These are phyloP conservation scores for Philaethria dido DNA, from an alignment of 2,888 invertebrate genomes.

Conservation along the genomic window DNA sequence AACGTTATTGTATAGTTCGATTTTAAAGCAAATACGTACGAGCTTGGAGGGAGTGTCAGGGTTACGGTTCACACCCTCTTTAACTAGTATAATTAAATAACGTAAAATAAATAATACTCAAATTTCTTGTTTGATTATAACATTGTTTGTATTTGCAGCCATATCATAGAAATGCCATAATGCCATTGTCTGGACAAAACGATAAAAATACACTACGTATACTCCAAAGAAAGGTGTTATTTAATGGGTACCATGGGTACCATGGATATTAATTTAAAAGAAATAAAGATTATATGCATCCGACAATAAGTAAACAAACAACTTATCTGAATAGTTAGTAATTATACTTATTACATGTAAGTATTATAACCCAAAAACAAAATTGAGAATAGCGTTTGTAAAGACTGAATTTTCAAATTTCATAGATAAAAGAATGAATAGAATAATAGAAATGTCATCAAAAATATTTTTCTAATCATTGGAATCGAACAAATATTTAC, in stretches of 20 bases:
- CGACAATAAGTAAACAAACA: too few relatives aligned
- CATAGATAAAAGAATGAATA: too few relatives aligned
- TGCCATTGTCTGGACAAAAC: neutral
- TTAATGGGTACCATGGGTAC: too few relatives aligned
- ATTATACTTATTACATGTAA: too few relatives aligned
- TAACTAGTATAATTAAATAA: slow-evolving; percentile 50
- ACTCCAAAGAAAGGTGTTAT: too few relatives aligned
- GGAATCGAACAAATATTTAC: neutral
- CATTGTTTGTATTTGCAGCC: slow-evolving; percentile 5
- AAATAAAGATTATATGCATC: too few relatives aligned
- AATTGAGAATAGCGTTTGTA: too few relatives aligned
- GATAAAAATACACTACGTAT: neutral
- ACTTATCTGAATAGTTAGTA: too few relatives aligned
- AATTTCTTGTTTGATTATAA: slow-evolving; percentile 9
- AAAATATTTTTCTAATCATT: neutral
- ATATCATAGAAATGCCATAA: neutral
- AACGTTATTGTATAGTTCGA: slow-evolving; percentile 72
- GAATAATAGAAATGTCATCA: neutral
- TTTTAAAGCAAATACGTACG: slow-evolving; percentile 78
- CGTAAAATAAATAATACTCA: slow-evolving; percentile 44
- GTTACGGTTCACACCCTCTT: slow-evolving; percentile 73
- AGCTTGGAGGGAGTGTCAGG: slow-evolving; percentile 65
- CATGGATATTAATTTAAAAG: too few relatives aligned
- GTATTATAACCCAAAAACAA: too few relatives aligned
- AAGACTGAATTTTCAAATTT: too few relatives aligned